Evolutionary conservation across 64 coral and sea anemone species (phyloP).

Genomic region (Stichodactyla helianthus): DNA sequence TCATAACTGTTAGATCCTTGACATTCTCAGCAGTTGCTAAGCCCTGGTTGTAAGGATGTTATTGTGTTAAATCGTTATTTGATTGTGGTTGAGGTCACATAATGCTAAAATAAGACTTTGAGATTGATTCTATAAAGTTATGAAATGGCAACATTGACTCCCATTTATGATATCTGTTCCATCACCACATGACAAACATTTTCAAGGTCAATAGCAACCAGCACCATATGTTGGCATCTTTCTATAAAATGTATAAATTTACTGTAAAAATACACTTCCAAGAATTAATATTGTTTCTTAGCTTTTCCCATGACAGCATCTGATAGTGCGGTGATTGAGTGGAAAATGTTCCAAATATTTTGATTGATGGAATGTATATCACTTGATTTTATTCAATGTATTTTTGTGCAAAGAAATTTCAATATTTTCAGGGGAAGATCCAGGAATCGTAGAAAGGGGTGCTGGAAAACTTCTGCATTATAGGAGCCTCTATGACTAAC

Average conservation of each 20-base stretch:
- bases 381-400: too few species aligned
- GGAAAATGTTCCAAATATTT: background rate
- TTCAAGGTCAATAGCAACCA: background rate
- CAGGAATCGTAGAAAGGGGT: too few species aligned
- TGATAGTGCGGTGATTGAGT: background rate
- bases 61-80: background rate
- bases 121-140: background rate
- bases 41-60: background rate
- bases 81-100: background rate
- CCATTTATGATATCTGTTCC: too few species aligned
- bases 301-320: background rate
- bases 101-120: background rate
- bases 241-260: background rate
- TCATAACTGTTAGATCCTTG: background rate
- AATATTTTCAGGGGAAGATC: too few species aligned
- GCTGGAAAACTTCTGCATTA: too few species aligned
- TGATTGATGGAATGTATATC: background rate
- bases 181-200: background rate
- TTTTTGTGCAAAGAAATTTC: too few species aligned
- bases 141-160: background rate
- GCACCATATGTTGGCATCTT: background rate
- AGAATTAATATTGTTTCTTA: background rate
- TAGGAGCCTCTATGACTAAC: too few species aligned
- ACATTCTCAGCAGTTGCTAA: slow-evolving; percentile 4
- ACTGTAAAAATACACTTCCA: background rate